phyloP scores from a whole-genome alignment of 2,797 vertebrate genomes.

The Poecilia gillii region DNA sequence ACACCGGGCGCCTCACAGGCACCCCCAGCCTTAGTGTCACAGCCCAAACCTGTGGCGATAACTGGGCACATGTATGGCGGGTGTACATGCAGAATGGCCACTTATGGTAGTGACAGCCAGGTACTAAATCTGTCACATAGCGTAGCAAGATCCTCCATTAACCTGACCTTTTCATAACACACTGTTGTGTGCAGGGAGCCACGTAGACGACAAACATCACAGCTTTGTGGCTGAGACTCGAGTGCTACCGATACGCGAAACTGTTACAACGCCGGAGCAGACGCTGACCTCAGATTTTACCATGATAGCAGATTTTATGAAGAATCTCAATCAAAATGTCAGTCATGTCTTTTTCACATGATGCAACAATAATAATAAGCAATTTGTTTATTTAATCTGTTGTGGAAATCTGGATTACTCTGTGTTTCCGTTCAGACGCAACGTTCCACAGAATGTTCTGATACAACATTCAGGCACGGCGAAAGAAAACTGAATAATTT shows the following conservation, averaged over 20 bases:
- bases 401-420: background rate
- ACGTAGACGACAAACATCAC: constrained; percentile 8
- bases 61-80: constrained; percentile 8
- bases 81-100: background rate
- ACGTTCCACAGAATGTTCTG: background rate
- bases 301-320: constrained; percentile 19
- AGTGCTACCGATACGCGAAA: constrained; percentile 4
- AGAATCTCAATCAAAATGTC: background rate
- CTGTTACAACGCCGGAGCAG: constrained; percentile 14
- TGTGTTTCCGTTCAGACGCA: background rate
- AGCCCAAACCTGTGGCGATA: constrained; percentile 43
- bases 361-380: background rate
- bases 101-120: constrained; percentile 7
- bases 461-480: background rate
- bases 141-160: constrained; percentile 12
- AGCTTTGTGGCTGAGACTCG: constrained; percentile 41
- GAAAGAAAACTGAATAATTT: background rate
- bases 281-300: constrained; percentile 24
- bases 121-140: constrained; percentile 24
- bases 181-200: constrained; percentile 19
- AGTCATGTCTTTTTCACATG: background rate
- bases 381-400: background rate
- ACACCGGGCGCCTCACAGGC: constrained; percentile 40
- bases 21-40: constrained; percentile 47
- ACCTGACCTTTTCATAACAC: constrained; percentile 29